Percentiles rank a stretch among this genome's conserved stretches.
phyloP scores from a whole-genome alignment of 1,140 invertebrate genomes.

The Drosophila leontia region DNA sequence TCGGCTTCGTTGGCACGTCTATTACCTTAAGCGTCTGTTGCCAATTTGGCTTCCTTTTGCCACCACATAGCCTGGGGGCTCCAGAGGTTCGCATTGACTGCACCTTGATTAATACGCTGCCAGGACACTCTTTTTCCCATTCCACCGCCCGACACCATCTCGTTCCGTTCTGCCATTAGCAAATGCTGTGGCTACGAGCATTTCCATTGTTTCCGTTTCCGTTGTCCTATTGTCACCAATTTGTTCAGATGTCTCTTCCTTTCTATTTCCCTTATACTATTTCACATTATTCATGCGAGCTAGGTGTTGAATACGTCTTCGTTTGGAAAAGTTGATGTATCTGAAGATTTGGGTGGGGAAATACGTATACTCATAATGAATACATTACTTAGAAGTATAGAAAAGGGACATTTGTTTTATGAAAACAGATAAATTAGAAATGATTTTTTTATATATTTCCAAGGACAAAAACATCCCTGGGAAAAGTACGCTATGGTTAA shows the following conservation, averaged over 20 bases:
- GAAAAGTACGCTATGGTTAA: no score
- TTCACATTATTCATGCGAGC: constrained; percentile 51
- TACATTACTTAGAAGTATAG: neutral
- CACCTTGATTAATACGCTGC: constrained; percentile 74
- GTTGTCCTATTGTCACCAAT: constrained; percentile 43
- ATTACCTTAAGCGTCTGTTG: constrained; percentile 53
- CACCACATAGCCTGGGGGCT: constrained; percentile 14
- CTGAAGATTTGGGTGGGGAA: neutral
- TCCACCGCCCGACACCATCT: neutral
- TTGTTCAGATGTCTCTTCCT: constrained; percentile 29
- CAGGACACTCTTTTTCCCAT: constrained; percentile 37
- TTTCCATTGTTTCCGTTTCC: constrained; percentile 44
- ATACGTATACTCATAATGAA: neutral
- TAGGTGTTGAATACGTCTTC: constrained; percentile 54
- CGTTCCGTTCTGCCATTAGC: constrained; percentile 35
- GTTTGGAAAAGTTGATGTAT: constrained; percentile 39
- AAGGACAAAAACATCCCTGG: no score
- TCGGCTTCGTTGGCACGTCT: constrained; percentile 41
- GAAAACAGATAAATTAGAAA: no score
- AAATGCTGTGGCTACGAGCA: constrained; percentile 15
- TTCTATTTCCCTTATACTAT: constrained; percentile 3
- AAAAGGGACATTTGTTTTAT: no score
- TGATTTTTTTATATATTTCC: no score
- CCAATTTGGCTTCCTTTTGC: constrained; percentile 42
- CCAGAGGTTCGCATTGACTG: constrained; percentile 56